Percentiles rank a stretch among this genome's conserved stretches.
phyloP scores from a whole-genome alignment of 2,888 invertebrate genomes.

The Meandrusa payeni region DNA sequence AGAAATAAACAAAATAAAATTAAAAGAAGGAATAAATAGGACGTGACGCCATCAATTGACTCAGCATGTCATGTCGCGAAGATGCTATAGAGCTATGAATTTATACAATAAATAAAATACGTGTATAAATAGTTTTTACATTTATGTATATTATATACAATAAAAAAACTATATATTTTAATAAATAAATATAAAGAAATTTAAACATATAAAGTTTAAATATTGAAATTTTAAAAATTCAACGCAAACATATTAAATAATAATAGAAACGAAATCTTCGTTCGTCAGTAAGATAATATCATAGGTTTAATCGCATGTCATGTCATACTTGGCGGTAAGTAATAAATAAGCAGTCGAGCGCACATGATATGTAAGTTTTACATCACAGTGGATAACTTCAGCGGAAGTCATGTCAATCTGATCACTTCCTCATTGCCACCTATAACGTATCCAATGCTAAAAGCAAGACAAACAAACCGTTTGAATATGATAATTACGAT shows the following conservation, averaged over 20 bases:
- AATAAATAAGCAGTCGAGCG: constrained; percentile 8
- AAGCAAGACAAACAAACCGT: constrained; percentile 15
- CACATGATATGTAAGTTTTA: constrained; percentile 35
- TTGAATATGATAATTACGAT: constrained; percentile 8
- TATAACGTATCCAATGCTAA: constrained; percentile 34
- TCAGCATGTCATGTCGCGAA: too few species aligned
- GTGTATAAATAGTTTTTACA: too few species aligned
- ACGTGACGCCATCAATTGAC: too few species aligned
- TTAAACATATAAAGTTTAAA: background rate
- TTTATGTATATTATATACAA: background rate
- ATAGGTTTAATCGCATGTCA: background rate
- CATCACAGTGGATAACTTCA: constrained; percentile 42
- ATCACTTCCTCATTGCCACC: constrained; percentile 47
- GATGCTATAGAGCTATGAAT: too few species aligned
- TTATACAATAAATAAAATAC: too few species aligned
- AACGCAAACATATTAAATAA: too few species aligned
- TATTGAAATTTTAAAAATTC: too few species aligned
- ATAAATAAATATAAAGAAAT: background rate
- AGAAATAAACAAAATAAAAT: too few species aligned
- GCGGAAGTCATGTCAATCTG: constrained; percentile 37
- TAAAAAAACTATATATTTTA: background rate
- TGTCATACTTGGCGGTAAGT: background rate
- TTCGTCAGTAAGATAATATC: too few species aligned
- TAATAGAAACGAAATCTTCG: too few species aligned
- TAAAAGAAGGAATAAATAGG: too few species aligned